Base-by-base conservation (phyloP, 2,113 vertebrate genomes). In the Eulemur macaco region DNA sequence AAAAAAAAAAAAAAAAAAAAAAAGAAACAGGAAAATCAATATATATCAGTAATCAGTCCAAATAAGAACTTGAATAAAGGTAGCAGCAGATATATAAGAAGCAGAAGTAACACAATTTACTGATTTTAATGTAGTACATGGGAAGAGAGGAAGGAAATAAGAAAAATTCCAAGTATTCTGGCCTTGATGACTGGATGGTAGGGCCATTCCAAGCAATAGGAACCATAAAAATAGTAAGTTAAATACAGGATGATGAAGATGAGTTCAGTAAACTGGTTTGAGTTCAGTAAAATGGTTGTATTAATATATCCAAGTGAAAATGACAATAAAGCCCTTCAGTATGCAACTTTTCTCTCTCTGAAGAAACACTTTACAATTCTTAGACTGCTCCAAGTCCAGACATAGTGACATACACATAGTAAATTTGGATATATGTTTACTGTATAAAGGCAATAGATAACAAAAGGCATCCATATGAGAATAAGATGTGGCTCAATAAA, bases 371-470 rank as follows among this genome's bases (percentile, higher is more conserved):
- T 81, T 18, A 50, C 21, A 34, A 64, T 50, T 92, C 20, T 77
- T 64, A 91, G n/a, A 83, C 31, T 68, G 5, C 29, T 15, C 69
- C n/a, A 42, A 80, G 23, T 69, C 34, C 18, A 86, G 23, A 91
- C 4, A 85, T 20, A 80, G 13, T 74, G n/a, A 47, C 13, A 58
- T 20, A 92, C 12, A 69, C 31, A 64, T 4, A 84, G 56, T 63
- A 94, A 95, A 69, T 45, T 95, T 89, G 58, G n/a, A 91, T 85
- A 92, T 37, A 88, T 56, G 9, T 56, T 95, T 92, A 86, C 45
- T 77, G 81, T 17, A 71, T n/a, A 94, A 73, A 93, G 6, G 23
- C 50, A 91, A 54, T 9, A 86, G 8, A 68, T 50, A 80, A 82
- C 23, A 91, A 95, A 89, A 89, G 6, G n/a, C 92, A 71, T 71